Conservation (phyloP, 2,113 vertebrate species). For the Xiphophorus hellerii region DNA sequence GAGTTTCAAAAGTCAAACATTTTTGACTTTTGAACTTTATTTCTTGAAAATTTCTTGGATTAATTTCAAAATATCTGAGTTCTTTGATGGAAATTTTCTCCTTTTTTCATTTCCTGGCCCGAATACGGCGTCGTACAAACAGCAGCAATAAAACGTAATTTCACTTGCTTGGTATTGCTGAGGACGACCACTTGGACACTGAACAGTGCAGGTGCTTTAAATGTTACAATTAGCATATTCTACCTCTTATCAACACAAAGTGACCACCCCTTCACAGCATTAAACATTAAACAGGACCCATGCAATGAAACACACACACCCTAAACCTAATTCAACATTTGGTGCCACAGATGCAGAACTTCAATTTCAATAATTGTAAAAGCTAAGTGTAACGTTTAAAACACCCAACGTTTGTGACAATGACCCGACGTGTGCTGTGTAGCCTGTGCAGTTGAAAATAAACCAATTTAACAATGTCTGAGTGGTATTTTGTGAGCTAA, state of each 20-base stretch:
- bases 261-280: constrained; percentile 18
- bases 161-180: constrained; percentile 29
- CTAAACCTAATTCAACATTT: constrained; percentile 32
- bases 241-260: constrained; percentile 33
- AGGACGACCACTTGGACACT: constrained; percentile 15
- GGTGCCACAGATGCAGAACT: constrained; percentile 56
- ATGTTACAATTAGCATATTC: constrained; percentile 51
- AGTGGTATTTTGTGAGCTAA: constrained; percentile 32
- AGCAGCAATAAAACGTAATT: constrained; percentile 10
- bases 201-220: constrained; percentile 32
- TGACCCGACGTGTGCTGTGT: constrained; percentile 42
- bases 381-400: constrained; percentile 47
- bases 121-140: too few species aligned
- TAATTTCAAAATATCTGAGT: too few species aligned
- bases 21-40: too few species aligned
- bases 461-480: constrained; percentile 16
- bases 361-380: constrained; percentile 17
- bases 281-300: constrained; percentile 40
- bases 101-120: too few species aligned
- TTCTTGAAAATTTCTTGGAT: too few species aligned
- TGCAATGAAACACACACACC: constrained; percentile 27
- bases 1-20: too few species aligned
- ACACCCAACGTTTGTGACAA: constrained; percentile 31
- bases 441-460: constrained; percentile 44
- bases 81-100: too few species aligned